Evolutionary conservation across 2,888 invertebrate genomes (phyloP).

Genomic region (Epinotia demarniana): DNA sequence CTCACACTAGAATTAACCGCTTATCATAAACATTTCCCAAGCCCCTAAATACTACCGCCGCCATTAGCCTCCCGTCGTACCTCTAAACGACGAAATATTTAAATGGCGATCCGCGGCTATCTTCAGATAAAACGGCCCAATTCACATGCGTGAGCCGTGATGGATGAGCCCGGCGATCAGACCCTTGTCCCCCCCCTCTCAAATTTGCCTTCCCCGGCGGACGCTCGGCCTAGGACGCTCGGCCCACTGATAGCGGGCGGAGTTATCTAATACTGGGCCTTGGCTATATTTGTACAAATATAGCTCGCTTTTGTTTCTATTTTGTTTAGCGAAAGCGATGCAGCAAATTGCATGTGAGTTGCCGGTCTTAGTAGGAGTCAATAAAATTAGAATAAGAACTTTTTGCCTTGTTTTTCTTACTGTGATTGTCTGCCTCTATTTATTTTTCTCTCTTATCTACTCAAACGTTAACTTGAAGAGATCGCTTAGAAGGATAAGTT

Average conservation of each 20-base stretch:
- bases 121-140: conserved; percentile 83
- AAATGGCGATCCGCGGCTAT: conserved; percentile 81
- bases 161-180: conserved; percentile 84
- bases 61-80: conserved; percentile 60
- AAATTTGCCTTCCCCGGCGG: conserved; percentile 76
- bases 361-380: no score
- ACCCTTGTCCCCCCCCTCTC: conserved; percentile 78
- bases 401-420: no score
- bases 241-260: conserved; percentile 30
- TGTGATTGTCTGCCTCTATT: no score
- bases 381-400: no score
- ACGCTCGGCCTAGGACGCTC: conserved; percentile 57
- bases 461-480: no score
- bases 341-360: neutral
- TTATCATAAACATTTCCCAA: conserved; percentile 24
- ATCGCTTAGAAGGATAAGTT: no score
- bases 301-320: no score
- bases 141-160: conserved; percentile 84
- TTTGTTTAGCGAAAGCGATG: no score
- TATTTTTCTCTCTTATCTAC: no score
- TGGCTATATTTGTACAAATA: no score
- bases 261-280: neutral
- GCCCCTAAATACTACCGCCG: conserved; percentile 39
- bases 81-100: conserved; percentile 81
- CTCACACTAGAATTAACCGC: conserved; percentile 8